Base-by-base conservation (phyloP, 2,888 invertebrate genomes). In the Synergus laeviventris region DNA sequence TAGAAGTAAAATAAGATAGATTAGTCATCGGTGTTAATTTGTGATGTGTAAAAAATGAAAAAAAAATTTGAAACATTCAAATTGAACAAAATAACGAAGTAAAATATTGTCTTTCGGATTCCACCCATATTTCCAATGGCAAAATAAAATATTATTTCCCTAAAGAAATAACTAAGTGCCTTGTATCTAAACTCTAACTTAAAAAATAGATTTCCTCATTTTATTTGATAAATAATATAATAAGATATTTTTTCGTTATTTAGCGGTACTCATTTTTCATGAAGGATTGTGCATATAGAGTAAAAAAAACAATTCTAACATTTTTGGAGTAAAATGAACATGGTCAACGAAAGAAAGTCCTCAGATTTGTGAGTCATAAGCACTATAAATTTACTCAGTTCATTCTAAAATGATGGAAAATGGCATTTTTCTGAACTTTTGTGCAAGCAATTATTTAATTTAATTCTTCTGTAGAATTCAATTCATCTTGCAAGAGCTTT, bases 381-480 rank as follows among this genome's bases (percentile, higher is more conserved):
- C 16, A 49, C 16, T 49, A 4, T 70, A 49, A 70, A 70, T 62
- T 62, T 38, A 45, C 36, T 49, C 70, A 70, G 36, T 62, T 62
- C 62, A 45, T 70, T 49, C 70, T 36, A 49, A 54, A 39, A 70
- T 9, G 18, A 62, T 12, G 18, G 11, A 39, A 62, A 18, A n/a
- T 39, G 12, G 11, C 11, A n/a, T 38, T n/a, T 14, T 8, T 61
- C 38, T 18, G 18, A 39, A 38, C 12, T 62, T n/a, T 36, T 38
- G 62, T 38, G 62, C 11, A 62, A 62, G 62, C 1, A 4, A 31
- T 70, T 49, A 45, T 70, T 18, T 24, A 45, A 45, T 24, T 12
- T 38, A 62, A 62, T 62, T 70, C 31, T 24, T 49, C 49, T 70
- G 49, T 70, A 31, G n/a, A 70, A 42, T 24, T 42, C 42, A 66